phyloP scores from a whole-genome alignment of 2,888 invertebrate genomes.

The Metalampra italica region DNA sequence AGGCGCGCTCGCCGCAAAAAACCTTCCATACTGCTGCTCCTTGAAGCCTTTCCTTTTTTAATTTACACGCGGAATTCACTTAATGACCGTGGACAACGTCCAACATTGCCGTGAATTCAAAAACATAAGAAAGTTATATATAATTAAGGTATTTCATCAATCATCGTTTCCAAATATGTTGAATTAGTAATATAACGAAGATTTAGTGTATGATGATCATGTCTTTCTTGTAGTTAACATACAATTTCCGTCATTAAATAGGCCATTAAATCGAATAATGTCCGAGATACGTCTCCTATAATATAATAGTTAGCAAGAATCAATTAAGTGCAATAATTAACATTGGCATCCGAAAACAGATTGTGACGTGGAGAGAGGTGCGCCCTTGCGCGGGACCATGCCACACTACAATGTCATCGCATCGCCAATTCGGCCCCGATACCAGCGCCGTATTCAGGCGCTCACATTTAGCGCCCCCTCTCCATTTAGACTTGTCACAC shows the following conservation, averaged over 20 bases:
- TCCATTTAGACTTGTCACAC: no score
- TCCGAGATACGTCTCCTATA: no score
- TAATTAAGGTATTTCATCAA: no score
- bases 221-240: no score
- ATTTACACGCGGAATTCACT: slow-evolving; percentile 49
- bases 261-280: no score
- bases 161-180: no score
- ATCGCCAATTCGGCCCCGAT: slow-evolving; percentile 47
- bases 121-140: slow-evolving; percentile 27
- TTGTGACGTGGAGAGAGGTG: slow-evolving; percentile 66
- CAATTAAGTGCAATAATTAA: slow-evolving; percentile 48
- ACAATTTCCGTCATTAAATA: no score
- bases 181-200: no score
- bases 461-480: not conserved
- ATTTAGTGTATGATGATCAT: no score
- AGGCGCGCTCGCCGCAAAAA: slow-evolving; percentile 64
- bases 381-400: slow-evolving; percentile 66
- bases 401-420: slow-evolving; percentile 56
- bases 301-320: slow-evolving; percentile 22
- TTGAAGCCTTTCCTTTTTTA: slow-evolving; percentile 60
- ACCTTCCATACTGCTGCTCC: slow-evolving; percentile 62
- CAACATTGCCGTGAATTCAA: slow-evolving; percentile 45
- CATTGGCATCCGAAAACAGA: slow-evolving; percentile 53
- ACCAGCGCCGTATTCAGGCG: slow-evolving; percentile 8
- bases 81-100: slow-evolving; percentile 52